Conservation (phyloP, 2,797 vertebrate genomes). For the Manis pentadactyla region DNA sequence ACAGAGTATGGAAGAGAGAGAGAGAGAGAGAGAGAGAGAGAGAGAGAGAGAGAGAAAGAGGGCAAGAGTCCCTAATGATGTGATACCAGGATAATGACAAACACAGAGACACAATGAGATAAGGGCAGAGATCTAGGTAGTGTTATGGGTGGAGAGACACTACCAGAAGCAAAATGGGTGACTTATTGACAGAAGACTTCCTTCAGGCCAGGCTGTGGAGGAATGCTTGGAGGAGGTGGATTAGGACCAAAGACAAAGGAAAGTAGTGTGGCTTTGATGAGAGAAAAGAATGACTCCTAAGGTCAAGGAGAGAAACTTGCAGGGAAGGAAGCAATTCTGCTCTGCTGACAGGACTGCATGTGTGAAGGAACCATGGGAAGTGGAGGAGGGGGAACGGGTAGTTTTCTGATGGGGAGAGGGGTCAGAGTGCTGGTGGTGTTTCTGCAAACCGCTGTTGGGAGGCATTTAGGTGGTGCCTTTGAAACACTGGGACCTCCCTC, state of each 20-base stretch:
- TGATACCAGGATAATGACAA: background rate
- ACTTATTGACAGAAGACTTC: background rate
- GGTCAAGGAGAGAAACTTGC: background rate
- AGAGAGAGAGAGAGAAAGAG: too few relatives aligned
- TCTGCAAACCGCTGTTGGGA: background rate
- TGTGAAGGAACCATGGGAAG: background rate
- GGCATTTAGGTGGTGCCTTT: background rate
- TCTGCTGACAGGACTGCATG: background rate
- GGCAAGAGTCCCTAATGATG: background rate
- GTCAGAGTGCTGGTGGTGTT: background rate
- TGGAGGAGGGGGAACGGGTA: background rate
- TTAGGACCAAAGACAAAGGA: background rate
- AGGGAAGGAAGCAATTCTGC: background rate
- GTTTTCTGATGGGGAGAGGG: background rate
- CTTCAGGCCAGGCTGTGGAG: background rate
- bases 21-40: too few relatives aligned
- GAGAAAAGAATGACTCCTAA: background rate
- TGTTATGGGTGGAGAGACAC: background rate
- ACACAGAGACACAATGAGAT: background rate
- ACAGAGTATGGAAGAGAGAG: background rate
- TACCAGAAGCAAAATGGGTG: background rate
- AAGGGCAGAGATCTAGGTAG: background rate
- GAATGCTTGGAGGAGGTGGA: background rate
- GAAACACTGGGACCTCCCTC: background rate
- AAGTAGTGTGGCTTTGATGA: background rate